Conservation (phyloP, 2,113 vertebrate species). For the Cavia aperea region DNA sequence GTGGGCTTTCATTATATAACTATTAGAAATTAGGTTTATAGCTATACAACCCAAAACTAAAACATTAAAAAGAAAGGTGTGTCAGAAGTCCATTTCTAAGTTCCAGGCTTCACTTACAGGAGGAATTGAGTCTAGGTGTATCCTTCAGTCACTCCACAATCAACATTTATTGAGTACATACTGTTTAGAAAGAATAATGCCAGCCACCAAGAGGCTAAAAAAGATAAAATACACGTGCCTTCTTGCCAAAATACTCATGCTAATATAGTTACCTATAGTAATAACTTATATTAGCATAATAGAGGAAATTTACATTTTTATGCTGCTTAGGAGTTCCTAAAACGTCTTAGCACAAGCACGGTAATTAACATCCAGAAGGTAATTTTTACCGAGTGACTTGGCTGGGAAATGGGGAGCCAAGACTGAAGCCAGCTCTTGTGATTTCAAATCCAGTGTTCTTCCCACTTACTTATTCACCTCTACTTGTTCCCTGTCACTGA, state of each 20-base stretch:
- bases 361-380: neutral
- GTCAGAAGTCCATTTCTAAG: conserved; percentile 11
- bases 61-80: conserved; percentile 6
- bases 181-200: neutral
- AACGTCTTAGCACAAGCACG: conserved; percentile 11
- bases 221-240: neutral
- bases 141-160: neutral
- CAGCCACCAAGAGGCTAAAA: neutral
- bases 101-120: neutral
- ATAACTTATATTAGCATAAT: conserved; percentile 18
- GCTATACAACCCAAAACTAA: conserved; percentile 5
- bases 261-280: neutral
- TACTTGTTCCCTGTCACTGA: conserved; percentile 7
- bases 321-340: conserved; percentile 40
- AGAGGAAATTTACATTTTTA: conserved; percentile 27
- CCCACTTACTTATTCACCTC: neutral
- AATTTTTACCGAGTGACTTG: neutral
- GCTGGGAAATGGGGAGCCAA: neutral
- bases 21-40: conserved; percentile 38
- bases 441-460: neutral
- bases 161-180: conserved; percentile 23
- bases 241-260: conserved; percentile 26
- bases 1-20: neutral
- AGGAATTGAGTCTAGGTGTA: conserved; percentile 3
- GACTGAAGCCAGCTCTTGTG: neutral